These are phyloP conservation scores for Adineta ricciae DNA, from an alignment of 2,888 invertebrate species.

Conservation along the genomic window DNA sequence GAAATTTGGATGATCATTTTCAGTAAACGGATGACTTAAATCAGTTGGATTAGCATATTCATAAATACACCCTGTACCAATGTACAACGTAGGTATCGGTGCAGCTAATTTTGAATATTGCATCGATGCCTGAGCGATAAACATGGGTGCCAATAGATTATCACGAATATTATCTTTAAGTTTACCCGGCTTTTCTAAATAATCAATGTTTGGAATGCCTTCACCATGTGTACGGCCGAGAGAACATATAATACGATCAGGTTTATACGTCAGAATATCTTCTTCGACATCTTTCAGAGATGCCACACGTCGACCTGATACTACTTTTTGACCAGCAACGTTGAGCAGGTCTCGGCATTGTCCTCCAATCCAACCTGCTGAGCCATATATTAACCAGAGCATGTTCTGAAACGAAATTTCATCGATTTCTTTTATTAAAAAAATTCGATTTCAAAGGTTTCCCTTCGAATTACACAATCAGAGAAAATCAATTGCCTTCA, in stretches of 20 bases:
- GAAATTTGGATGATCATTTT: neutral
- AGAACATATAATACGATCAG: slow-evolving; percentile 15
- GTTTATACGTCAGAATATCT: neutral
- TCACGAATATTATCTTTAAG: slow-evolving; percentile 8
- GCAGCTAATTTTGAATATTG: neutral
- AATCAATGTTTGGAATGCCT: slow-evolving; percentile 11
- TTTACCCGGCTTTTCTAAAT: slow-evolving; percentile 8
- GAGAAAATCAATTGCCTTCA: neutral
- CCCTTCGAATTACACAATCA: no score
- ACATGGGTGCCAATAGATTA: slow-evolving; percentile 14
- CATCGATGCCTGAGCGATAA: slow-evolving; percentile 10
- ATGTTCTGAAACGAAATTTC: neutral
- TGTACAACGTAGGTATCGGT: neutral
- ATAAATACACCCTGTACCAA: slow-evolving; percentile 16
- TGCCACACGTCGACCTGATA: neutral
- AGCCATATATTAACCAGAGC: slow-evolving; percentile 18
- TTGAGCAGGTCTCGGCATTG: neutral
- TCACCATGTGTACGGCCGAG: slow-evolving; percentile 11
- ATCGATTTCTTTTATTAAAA: neutral
- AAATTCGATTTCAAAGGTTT: no score
- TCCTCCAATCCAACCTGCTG: slow-evolving; percentile 8
- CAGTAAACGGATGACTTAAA: neutral
- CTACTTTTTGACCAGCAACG: slow-evolving; percentile 20
- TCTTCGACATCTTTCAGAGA: neutral
- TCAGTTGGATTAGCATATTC: neutral